phyloP scores from a whole-genome alignment of 2,888 invertebrate genomes.

The Hypsopygia costalis region DNA sequence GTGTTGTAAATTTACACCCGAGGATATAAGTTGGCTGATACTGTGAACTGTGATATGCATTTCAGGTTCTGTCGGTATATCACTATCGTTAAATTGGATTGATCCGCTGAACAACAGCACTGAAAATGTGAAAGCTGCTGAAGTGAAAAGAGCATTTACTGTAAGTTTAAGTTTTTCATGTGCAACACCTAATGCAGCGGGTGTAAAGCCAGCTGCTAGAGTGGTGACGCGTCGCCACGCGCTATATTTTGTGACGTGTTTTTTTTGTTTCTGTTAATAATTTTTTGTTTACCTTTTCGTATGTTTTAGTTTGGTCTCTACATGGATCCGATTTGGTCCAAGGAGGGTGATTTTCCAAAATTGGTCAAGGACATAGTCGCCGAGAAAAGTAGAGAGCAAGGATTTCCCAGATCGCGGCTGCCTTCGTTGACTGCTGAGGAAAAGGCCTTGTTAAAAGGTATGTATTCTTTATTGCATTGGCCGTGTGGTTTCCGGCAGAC shows the following conservation, averaged over 20 bases:
- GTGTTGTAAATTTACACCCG: too few species aligned
- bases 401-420: constrained; percentile 41
- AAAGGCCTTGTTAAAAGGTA: constrained; percentile 51
- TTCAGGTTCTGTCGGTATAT: constrained; percentile 57
- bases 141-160: constrained; percentile 46
- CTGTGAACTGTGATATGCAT: constrained; percentile 13
- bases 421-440: constrained; percentile 43
- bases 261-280: too few species aligned
- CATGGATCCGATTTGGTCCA: constrained; percentile 71
- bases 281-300: too few species aligned
- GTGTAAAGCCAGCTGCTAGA: too few species aligned
- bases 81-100: constrained; percentile 50
- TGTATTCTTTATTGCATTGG: too few species aligned
- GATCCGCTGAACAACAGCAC: constrained; percentile 46
- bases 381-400: constrained; percentile 53
- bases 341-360: constrained; percentile 68
- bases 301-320: constrained; percentile 57
- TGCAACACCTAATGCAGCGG: too few species aligned
- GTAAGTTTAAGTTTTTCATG: constrained; percentile 41
- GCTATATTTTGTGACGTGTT: too few species aligned
- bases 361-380: constrained; percentile 41
- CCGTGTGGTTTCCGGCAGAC: too few species aligned
- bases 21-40: too few species aligned
- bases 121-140: constrained; percentile 49
- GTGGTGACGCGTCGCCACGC: too few species aligned